Base-by-base conservation (phyloP, 2,888 invertebrate species). In the Anodontia alba region DNA sequence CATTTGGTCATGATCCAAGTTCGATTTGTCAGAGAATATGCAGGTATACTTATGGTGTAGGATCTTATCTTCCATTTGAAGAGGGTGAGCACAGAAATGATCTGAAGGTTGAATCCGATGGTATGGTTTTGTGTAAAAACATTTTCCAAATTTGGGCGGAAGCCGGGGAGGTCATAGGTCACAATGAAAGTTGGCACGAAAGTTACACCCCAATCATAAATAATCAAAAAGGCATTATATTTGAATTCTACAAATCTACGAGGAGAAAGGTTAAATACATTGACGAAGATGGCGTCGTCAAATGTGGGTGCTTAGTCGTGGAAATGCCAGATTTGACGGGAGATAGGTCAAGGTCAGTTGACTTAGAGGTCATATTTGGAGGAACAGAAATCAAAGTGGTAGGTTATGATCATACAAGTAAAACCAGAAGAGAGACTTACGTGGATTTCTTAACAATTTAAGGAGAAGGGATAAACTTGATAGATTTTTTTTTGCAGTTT, bases 291-390 rank as follows among this genome's bases (percentile, higher is more conserved):
- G 88, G 89, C 7, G 92, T 92, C n/a, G 90, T 90, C 69, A 92
- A 91, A 71, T 92, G 92, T 81, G 92, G 92, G 1, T 91, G 89
- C 38, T 84, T 92, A 23, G 90, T 92, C 29, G 91, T 92, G 10
- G 90, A 91, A 79, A 92, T 92, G 92, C 92, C 92, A 0, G 91
- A 92, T 76, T 87, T 90, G 79, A 92, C 92, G 0, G 92, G 92
- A 0, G 92, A 91, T 79, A 89, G 89, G 78, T 87, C 90, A 54
- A 75, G 92, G n/a, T 88, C 92, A 3, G 92, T 92, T 42, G 92
- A 92, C 82, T 89, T 92, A 7, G 92, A 92, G 86, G 92, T 92
- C 42, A 90, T 89, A 29, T 92, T 92, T 75, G 92, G 92, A 0
- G 92, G 92, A 17, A 92, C 92, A 0, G 92, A 92, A 78, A 92